Evolutionary conservation across 2,888 invertebrate species (phyloP), one percentile per base, ranked within the genome.

Genomic region (Nasonovia ribisnigri): DNA sequence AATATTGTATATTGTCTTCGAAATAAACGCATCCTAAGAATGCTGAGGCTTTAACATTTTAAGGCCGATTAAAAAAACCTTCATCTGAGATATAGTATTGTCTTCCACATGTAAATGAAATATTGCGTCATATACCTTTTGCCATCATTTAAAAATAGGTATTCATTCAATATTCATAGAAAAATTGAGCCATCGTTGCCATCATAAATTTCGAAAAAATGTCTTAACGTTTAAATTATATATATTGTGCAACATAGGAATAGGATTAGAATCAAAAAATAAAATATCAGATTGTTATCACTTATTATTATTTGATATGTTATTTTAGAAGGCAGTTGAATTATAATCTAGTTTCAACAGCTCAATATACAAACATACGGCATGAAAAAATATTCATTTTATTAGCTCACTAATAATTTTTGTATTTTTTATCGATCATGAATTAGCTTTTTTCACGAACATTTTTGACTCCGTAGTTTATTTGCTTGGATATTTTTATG

Each of bases 101-200:
- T 51, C 29, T 54, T 84, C 29, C 10, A 51, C 11, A 36, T 84
- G 51, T 51, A 51, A 91, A 84, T 84, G 8, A 91, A 26, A 29
- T 51, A 84, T 54, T 84, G 29, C 84, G 20, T 54, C 42, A 91
- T 29, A 29, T 8, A 29, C 29, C 3, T 51, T 42, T 91, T 84
- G 29, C 84, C 51, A 84, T 91, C 11, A 29, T 84, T 51, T 84
- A 48, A 51, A 90, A 90, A 36, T 51, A 42, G 46, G 36, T 51
- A 42, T 77, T 90, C 90, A 42, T 77, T 90, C 90, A 77, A 77
- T 90, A 77, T 90, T 77, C 48, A 90, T 90, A 51, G 77, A 90
- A 57, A 90, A 90, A 77, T 89, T 60, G 46, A 77, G 26, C 26
- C 77, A 90, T 51, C 26, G 24, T 26, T n/a, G 6, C 11, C 26